Evolutionary conservation across 1,140 invertebrate species (phyloP), one percentile per base, ranked within the genome.

Genomic region (Drosophila subobscura): DNA sequence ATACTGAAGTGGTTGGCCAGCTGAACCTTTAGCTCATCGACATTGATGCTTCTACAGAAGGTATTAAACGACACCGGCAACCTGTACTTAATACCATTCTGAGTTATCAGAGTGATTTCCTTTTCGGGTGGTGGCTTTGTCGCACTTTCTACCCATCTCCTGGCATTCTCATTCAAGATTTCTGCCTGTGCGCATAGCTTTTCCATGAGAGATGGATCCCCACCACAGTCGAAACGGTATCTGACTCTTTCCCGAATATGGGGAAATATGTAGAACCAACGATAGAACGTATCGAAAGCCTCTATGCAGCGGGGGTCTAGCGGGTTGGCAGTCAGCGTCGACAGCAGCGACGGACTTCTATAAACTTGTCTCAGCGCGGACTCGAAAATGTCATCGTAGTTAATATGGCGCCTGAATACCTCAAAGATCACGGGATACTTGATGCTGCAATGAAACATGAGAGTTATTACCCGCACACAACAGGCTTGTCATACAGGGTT

Each of bases 21-120:
- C n/a, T 57, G 23, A 5, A 33, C 6, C 1, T 44, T 33, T 5
- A 78, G n/a, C 3, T 44, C 29, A 7, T 77, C 61, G 7, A 61
- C 58, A 41, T 72, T 78, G 6, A 77, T 63, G 14, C 22, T 77
- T 5, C 37, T 57, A 0, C 40, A 22, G 2, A 78, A 78, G 5
- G 53, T 63, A 6, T 44, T n/a, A 10, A 73, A 22, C 4, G 61
- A 25, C 10, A 78, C 68, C 0, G 76, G 76, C 63, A 72, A 73
- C 27, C 58, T 53, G 29, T 68, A 77, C 0, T 3, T 6, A 2
- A 16, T 54, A 7, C 50, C 60, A 5, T n/a, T 6, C 7, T 72
- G 0, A 5, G 45, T 33, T 41, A 54, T 42, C 6, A 76, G n/a
- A n/a, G n/a, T 0, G 16, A 1, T 20, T 20, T 20, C 16, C 16